Evolutionary conservation across 1,140 invertebrate species (phyloP), one percentile per base, ranked within the genome.

Genomic region (Nymphalis io): DNA sequence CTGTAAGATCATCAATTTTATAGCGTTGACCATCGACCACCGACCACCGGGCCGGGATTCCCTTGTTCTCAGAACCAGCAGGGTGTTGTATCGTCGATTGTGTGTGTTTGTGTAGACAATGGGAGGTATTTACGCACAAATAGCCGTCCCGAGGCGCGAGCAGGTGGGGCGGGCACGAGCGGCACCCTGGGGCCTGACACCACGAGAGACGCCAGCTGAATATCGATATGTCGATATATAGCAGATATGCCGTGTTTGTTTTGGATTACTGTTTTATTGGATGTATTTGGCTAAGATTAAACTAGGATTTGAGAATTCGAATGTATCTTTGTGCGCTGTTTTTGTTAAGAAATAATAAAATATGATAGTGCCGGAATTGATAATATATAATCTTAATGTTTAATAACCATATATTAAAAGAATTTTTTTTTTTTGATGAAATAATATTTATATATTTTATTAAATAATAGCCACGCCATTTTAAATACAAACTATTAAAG

Each of bases 161-260:
- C 73, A 73, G 76, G 73, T 68, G 72, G 69, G 62, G 65, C 62
- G 68, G 68, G 73, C 81, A 78, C 75, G 75, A 73, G 79, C 75
- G 74, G 73, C 76, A 67, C 70, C 79, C 78, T 73, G 81, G 78
- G 66, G 81, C 57, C 74, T 64, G 70, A 79, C 74, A 74, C 72
- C 71, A 68, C n/a, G n/a, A 74, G 59, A 42, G 59, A 27, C 40
- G 51, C n/a, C 63, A 23, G 42, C n/a, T 46, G 44, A 46, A 10
- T 59, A 59, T 71, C 68, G 72, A 74, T 76, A 71, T 61, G 51
- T 69, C 64, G 69, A 73, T 75, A 65, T 27, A 4, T 8, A 1
- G 5, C 13, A 46, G 44, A n/a, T 5, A 46, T 46, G 44, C 16
- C 1, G n/a, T 8, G 16, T 46, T 46, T 1, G n/a, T n/a, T n/a